Evolutionary conservation across 2,797 vertebrate species (phyloP).

Genomic region (Leptodactylus fallax): DNA sequence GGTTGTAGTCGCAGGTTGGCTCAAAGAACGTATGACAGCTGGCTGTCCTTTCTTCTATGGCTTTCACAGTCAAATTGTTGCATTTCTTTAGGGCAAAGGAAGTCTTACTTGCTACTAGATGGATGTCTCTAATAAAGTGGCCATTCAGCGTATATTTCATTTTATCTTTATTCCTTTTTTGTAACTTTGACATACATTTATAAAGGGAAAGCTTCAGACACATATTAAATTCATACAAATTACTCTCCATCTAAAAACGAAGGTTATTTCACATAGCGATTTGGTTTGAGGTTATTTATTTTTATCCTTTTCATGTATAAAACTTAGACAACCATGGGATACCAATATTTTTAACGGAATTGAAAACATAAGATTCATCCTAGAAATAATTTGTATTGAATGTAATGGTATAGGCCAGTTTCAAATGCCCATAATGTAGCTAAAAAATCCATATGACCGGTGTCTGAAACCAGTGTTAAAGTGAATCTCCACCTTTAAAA

Average conservation of each 20-base stretch:
- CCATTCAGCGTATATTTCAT: no score
- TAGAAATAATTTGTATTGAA: neutral
- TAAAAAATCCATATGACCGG: no score
- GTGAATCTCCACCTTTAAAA: neutral
- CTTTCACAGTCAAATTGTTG: no score
- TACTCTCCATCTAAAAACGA: neutral
- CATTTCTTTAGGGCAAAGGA: no score
- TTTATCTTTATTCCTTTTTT: no score
- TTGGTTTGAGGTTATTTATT: neutral
- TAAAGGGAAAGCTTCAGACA: neutral
- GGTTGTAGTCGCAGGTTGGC: no score
- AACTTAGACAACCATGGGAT: neutral
- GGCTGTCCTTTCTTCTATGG: no score
- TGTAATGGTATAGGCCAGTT: neutral
- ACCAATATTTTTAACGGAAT: neutral
- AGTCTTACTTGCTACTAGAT: no score
- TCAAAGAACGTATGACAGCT: no score
- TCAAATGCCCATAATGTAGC: neutral
- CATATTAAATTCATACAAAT: neutral
- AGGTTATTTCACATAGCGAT: neutral
- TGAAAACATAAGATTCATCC: neutral
- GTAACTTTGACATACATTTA: no score
- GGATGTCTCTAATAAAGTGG: no score
- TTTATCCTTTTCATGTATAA: neutral
- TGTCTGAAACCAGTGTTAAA: no score